Percentiles rank a stretch among this genome's conserved stretches.
These are phyloP conservation scores for Thalassarche chlororhynchos DNA, from an alignment of 2,113 vertebrate genomes.

Conservation along the genomic window DNA sequence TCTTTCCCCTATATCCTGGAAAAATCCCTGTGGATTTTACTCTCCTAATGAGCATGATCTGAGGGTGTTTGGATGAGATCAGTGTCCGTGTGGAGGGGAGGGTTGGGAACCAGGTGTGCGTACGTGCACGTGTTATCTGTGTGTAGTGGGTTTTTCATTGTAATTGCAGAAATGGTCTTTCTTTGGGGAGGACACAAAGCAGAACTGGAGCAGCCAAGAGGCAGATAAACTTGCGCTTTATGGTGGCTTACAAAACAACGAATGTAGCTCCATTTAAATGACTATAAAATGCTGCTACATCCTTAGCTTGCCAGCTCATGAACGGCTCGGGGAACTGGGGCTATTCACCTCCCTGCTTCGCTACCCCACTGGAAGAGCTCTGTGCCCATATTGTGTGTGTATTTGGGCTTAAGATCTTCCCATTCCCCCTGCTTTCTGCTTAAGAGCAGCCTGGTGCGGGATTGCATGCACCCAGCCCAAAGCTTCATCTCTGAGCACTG, in stretches of 20 bases:
- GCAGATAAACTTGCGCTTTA: neutral
- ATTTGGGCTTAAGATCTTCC: neutral
- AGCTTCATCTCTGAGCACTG: neutral
- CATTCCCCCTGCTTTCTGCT: neutral
- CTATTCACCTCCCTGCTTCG: neutral
- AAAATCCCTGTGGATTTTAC: neutral
- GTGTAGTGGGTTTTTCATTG: neutral
- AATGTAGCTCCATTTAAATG: neutral
- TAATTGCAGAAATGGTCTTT: neutral
- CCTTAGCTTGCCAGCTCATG: neutral
- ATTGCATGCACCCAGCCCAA: neutral
- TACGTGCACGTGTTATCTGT: rapidly evolving
- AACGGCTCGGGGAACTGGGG: neutral
- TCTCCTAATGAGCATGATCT: slow-evolving; percentile 13
- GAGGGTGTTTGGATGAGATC: neutral
- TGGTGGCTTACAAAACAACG: neutral
- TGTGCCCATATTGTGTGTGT: neutral
- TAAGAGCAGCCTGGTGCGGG: neutral
- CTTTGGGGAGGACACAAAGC: neutral
- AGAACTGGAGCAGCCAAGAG: neutral
- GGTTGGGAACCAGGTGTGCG: neutral
- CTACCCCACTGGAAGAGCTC: neutral
- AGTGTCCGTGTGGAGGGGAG: neutral
- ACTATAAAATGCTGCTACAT: neutral
- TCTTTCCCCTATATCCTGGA: neutral